phyloP scores from a whole-genome alignment of 2,888 invertebrate species.

The Gerris lacustris region DNA sequence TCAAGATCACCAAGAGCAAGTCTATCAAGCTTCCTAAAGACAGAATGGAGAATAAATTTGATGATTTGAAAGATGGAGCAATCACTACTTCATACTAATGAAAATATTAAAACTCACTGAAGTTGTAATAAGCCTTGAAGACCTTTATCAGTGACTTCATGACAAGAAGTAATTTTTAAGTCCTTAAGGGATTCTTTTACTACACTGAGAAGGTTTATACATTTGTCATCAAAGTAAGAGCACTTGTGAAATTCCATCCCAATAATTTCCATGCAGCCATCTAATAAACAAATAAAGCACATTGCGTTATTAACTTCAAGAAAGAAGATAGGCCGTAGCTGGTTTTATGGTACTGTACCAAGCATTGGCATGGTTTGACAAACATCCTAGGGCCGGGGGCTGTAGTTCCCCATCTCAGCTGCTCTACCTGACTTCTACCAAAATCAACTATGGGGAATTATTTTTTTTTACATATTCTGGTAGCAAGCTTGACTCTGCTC shows the following conservation, averaged over 20 bases:
- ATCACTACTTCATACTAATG: too few species aligned
- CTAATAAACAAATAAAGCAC: conserved; percentile 35
- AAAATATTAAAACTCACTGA: conserved; percentile 34
- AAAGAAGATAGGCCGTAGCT: too few species aligned
- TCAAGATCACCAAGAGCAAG: conserved; percentile 53
- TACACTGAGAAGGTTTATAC: conserved; percentile 49
- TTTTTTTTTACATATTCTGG: too few species aligned
- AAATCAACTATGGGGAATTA: too few species aligned
- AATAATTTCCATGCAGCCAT: conserved; percentile 55
- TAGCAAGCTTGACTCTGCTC: too few species aligned
- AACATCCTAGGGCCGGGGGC: too few species aligned
- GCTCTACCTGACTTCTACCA: too few species aligned
- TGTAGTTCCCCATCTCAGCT: too few species aligned
- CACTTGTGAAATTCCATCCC: conserved; percentile 63
- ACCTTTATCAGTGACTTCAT: conserved; percentile 59
- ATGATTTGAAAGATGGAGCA: too few species aligned
- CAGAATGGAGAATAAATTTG: not conserved
- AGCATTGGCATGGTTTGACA: too few species aligned
- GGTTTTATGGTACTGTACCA: too few species aligned
- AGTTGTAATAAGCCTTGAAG: conserved; percentile 47
- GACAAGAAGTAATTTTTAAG: conserved; percentile 63
- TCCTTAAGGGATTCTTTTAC: conserved; percentile 47
- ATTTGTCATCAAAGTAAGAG: conserved; percentile 58
- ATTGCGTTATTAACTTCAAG: not conserved
- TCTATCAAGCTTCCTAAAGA: conserved; percentile 45